These are phyloP conservation scores for Ceratothoa steindachneri DNA, from an alignment of 2,888 invertebrate genomes.

Conservation along the genomic window DNA sequence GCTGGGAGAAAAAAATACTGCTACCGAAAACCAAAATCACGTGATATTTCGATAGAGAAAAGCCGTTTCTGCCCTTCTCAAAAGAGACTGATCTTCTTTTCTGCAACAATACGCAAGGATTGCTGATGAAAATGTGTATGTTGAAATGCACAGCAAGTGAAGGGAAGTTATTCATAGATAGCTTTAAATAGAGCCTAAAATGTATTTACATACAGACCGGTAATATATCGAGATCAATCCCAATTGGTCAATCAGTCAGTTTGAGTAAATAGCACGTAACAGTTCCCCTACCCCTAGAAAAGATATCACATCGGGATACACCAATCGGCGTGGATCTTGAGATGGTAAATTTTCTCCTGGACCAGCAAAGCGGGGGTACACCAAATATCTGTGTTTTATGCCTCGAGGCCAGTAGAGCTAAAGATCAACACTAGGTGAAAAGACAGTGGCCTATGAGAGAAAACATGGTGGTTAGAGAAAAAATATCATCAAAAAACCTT, in stretches of 20 bases:
- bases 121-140: neutral
- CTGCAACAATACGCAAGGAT: too few species aligned
- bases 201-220: neutral
- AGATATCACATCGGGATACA: neutral
- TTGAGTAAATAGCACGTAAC: neutral
- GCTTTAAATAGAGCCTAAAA: neutral
- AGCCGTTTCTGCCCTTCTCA: too few species aligned
- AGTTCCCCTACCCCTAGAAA: neutral
- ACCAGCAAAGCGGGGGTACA: conserved; percentile 3
- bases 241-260: too few species aligned
- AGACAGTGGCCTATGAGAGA: neutral
- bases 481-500: neutral
- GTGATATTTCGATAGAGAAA: too few species aligned
- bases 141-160: neutral
- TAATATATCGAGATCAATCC: neutral
- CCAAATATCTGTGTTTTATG: neutral
- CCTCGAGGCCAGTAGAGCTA: too few species aligned
- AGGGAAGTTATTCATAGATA: neutral
- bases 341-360: too few species aligned
- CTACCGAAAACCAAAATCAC: too few species aligned
- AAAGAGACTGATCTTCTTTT: too few species aligned
- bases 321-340: neutral
- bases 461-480: conserved; percentile 9
- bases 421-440: conserved; percentile 8
- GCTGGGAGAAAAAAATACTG: neutral